These are phyloP conservation scores for Catostylus mosaicus DNA, from an alignment of 30 jellyfish, hydroid and myxozoan genomes.

Conservation along the genomic window DNA sequence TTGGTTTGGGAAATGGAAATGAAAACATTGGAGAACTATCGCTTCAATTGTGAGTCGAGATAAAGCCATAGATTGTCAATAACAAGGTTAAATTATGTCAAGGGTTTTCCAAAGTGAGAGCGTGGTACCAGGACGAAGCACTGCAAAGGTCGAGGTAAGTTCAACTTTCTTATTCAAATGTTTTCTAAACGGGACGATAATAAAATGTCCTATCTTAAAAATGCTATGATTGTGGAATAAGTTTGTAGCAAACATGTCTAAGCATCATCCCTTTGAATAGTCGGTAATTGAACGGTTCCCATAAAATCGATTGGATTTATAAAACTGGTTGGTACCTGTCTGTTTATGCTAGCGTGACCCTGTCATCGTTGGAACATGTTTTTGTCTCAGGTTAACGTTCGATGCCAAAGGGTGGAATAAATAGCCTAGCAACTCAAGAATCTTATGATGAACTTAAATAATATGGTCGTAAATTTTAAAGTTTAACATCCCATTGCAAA, in stretches of 20 bases:
- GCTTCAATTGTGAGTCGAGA: neutral
- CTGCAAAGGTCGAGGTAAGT: conserved; percentile 31
- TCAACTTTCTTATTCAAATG: neutral
- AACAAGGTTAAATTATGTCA: conserved; percentile 5
- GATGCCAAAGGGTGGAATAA: no score
- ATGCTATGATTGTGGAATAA: neutral
- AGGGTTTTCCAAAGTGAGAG: conserved; percentile 10
- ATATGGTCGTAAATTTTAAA: no score
- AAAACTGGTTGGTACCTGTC: neutral
- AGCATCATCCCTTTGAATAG: neutral
- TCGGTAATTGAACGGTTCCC: neutral
- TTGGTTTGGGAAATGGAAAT: neutral
- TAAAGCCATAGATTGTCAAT: neutral
- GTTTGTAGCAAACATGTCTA: neutral
- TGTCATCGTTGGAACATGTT: neutral
- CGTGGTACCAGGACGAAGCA: conserved; percentile 1
- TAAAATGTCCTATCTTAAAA: neutral
- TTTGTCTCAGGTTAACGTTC: neutral
- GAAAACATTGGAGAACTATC: neutral
- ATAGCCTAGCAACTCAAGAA: no score
- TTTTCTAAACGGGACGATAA: neutral
- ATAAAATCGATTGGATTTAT: neutral
- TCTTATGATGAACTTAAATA: no score
- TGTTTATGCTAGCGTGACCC: conserved; percentile 6
- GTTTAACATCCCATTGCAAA: no score